Evolutionary conservation across 1,140 invertebrate genomes (phyloP), one percentile per base, ranked within the genome.

Genomic region (Atopsyche davidsoni): DNA sequence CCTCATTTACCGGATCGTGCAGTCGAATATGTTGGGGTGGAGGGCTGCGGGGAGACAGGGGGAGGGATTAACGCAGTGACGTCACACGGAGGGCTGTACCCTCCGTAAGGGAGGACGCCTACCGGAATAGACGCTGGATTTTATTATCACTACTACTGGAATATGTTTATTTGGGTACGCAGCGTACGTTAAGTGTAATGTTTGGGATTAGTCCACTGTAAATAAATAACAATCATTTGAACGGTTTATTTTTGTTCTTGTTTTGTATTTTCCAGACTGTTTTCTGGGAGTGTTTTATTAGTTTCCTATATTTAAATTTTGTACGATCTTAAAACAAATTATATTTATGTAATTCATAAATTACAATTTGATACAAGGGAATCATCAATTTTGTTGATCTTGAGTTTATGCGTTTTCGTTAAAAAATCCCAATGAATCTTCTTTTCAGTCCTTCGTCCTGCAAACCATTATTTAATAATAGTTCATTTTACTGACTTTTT

Each of bases 31-130:
- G 35, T 40, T 48, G 21, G 39, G 19, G 13, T 18, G 22, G 3
- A 31, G 25, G 46, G 46, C n/a, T n/a, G 35, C 23, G 35, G 38
- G 7, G 7, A 10, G 31, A 3, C 32, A 35, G 28, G 41, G 32
- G 55, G 55, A 48, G 51, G 55, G 55, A 57, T 57, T 57, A 57
- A 34, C 39, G 51, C 42, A 51, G 47, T 57, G 55, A 57, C 55
- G 55, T 57, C 55, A 57, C 51, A 18, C 42, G 46, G n/a, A n/a
- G n/a, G n/a, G 3, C 16, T 34, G 25, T 28, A 28, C n/a, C 32
- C n/a, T 16, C n/a, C 32, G n/a, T 16, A 16, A 34, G n/a, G 16
- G n/a, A 11, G n/a, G 32, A 34, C 32, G 32, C 32, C 32, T 4
- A 3, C 3, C 16, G 4, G 32, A 11, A 34, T 34, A 34, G n/a